phyloP scores from a whole-genome alignment of 2,797 vertebrate genomes.

The Falco biarmicus region DNA sequence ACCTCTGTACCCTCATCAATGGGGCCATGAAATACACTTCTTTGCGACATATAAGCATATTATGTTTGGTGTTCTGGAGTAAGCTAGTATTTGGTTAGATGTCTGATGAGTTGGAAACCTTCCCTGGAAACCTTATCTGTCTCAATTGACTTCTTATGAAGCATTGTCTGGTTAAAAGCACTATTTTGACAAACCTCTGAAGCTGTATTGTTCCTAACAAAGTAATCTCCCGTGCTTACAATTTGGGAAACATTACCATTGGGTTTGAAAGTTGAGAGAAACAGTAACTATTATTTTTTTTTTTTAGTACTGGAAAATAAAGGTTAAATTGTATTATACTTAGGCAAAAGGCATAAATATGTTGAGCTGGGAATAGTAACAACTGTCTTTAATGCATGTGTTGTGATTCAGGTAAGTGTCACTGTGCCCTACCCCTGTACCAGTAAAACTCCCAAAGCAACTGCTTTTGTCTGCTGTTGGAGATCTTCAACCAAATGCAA shows the following conservation, averaged over 20 bases:
- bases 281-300: neutral
- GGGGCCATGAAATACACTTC: neutral
- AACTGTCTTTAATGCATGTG: neutral
- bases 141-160: neutral
- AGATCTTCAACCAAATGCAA: neutral
- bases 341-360: neutral
- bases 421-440: neutral
- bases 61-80: neutral
- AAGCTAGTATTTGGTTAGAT: neutral
- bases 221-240: neutral
- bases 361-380: neutral
- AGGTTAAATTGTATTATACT: neutral
- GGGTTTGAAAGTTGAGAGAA: neutral
- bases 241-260: neutral
- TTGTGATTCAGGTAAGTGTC: neutral
- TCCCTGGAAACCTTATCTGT: neutral
- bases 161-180: neutral
- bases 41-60: neutral
- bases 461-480: neutral
- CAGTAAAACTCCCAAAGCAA: neutral
- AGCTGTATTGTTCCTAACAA: neutral
- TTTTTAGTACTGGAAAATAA: neutral
- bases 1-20: neutral
- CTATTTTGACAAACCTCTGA: neutral
- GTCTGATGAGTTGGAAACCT: neutral